Base-by-base conservation (phyloP, 2,888 invertebrate genomes). In the Mesorhabditis spiculigera region DNA sequence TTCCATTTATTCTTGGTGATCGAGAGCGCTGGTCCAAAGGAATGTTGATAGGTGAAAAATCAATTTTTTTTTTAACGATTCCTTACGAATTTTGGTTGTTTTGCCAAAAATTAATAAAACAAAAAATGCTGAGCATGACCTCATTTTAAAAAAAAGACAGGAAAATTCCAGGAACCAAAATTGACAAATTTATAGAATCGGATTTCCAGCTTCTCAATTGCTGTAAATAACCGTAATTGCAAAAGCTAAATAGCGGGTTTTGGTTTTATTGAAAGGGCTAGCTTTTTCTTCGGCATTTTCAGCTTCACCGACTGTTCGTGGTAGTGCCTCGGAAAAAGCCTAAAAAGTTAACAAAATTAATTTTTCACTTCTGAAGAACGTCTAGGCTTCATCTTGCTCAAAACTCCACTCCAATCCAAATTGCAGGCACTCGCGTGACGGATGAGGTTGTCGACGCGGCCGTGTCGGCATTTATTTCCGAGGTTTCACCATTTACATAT, bases 381-480 rank as follows among this genome's bases (percentile, higher is more conserved):
- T 50, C 58, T 50, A 28, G 28, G 28, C 28, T n/a, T n/a, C n/a
- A n/a, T n/a, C n/a, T n/a, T n/a, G n/a, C n/a, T n/a, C n/a, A n/a
- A n/a, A n/a, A n/a, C n/a, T n/a, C n/a, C n/a, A n/a, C n/a, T n/a
- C n/a, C n/a, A n/a, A n/a, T n/a, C n/a, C n/a, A n/a, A 50, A 50
- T 13, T 50, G 10, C n/a, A 50, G 58, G 58, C 58, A 13, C 58
- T 2, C 8, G n/a, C n/a, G 92, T 96, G 75, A 92, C 92, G 69
- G 92, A 93, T 87, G 91, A 92, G 86, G 93, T 93, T 81, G 90
- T 97, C 86, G 93, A 96, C 88, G 91, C 93, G 83, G 96, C 96
- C 69, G 92, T 96, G 82, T 93, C 95, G 43, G 93, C 95, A 66
- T 97, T 97, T 89, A 94, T 95, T 6, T 71, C 73, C 4, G 78